Conservation (phyloP, 2,113 vertebrate species). For the Lipophrys pholis region DNA sequence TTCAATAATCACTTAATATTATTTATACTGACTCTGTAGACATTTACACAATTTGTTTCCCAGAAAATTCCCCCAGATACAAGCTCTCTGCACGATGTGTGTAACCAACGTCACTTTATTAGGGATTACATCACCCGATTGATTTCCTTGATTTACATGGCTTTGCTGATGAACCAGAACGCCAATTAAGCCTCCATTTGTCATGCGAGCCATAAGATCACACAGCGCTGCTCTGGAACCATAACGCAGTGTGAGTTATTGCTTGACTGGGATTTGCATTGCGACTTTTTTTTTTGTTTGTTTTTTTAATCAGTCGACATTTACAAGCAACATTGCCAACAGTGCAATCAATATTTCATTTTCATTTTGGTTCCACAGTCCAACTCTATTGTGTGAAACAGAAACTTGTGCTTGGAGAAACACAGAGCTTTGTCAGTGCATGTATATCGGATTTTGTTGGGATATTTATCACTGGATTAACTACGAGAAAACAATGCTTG, state of each 20-base stretch:
- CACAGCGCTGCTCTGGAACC: background rate
- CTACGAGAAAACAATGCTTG: too few relatives aligned
- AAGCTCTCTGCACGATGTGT: background rate
- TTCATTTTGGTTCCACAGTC: conserved; percentile 4
- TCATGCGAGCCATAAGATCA: background rate
- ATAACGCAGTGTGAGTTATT: background rate
- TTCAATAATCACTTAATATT: too few relatives aligned
- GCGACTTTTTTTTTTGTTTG: background rate
- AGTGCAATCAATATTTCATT: conserved; percentile 9
- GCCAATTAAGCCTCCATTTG: background rate
- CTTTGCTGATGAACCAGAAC: background rate
- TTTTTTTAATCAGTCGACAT: background rate
- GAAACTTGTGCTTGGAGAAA: background rate
- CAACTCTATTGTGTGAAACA: conserved; percentile 1
- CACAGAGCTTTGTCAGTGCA: too few relatives aligned
- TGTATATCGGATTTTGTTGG: too few relatives aligned
- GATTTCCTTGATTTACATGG: background rate
- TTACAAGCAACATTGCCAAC: conserved; percentile 3
- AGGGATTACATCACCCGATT: background rate
- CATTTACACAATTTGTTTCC: background rate
- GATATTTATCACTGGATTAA: too few relatives aligned
- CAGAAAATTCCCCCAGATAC: background rate
- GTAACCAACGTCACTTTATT: background rate
- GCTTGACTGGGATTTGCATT: background rate
- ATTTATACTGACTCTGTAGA: background rate